phyloP scores from a whole-genome alignment of 2,888 invertebrate genomes.

The Tridacna gigas region DNA sequence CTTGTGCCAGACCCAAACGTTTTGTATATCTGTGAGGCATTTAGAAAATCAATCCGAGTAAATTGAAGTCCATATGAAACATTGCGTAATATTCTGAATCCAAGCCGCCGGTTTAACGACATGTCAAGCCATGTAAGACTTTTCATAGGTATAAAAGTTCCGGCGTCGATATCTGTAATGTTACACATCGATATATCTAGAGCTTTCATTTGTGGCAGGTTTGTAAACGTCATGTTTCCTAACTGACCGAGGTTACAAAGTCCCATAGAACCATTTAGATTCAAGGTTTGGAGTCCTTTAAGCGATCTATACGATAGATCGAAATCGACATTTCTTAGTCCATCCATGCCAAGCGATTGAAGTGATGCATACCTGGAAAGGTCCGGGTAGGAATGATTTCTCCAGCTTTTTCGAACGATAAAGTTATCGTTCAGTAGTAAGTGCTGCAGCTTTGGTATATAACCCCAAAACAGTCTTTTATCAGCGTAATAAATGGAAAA shows the following conservation, averaged over 20 bases:
- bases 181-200: conserved; percentile 10
- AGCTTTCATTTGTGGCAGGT: not conserved
- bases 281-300: not conserved
- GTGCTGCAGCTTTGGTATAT: no score
- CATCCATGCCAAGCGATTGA: conserved; percentile 10
- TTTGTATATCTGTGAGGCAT: conserved; percentile 36
- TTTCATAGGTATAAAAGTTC: not conserved
- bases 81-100: conserved; percentile 38
- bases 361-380: not conserved
- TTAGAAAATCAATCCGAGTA: conserved; percentile 39
- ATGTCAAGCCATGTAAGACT: conserved; percentile 33
- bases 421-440: no score
- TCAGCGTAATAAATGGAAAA: no score
- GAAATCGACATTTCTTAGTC: conserved; percentile 10
- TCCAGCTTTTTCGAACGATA: no score
- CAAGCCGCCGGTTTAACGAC: conserved; percentile 40
- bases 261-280: not conserved
- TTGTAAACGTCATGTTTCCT: not conserved
- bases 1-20: conserved; percentile 43
- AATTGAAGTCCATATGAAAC: conserved; percentile 51
- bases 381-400: not conserved
- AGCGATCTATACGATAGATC: not conserved
- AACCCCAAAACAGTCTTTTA: no score
- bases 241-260: not conserved
- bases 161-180: conserved; percentile 2